Base-by-base conservation (phyloP, 2,797 vertebrate species). In the Sebastes minor region DNA sequence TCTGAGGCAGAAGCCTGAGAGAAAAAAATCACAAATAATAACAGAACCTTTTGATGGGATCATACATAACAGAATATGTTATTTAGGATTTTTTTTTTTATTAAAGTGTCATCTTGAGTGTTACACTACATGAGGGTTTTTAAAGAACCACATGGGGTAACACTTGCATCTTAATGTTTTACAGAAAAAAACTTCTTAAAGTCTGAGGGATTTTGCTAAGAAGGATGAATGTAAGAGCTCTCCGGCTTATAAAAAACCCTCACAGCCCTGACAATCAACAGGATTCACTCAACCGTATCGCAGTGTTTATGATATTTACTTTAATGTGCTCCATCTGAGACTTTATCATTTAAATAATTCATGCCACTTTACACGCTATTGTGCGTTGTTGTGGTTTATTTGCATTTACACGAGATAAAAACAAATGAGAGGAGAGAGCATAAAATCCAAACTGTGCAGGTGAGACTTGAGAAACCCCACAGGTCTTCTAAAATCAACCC, bases 361-460 rank as follows among this genome's bases (percentile, higher is more conserved):
- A 71, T 35, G 67, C 63, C 81, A 66, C 57, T 85, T 89, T 76
- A 62, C 70, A 66, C 10, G 8, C 79, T n/a, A 27, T 66, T 79
- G 80, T 1, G 9, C 18, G 14, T 60, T 27, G 12, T 60, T 27
- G 22, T 66, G 32, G 42, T 80, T 74, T 88, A 89, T 92, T 88
- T 90, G 82, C 80, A 83, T 92, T 90, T 86, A 80, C 85, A 79
- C 63, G 69, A 82, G 84, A 86, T 90, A 81, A 92, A 92, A 90
- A 32, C 75, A 86, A 88, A 89, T 65, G 72, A 91, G 86, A 69
- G 63, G 64, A 30, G 76, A 71, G 69, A 22, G 30, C 75, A 85
- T 87, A 74, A 88, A 91, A 89, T 64, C 73, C 71, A 87, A 86
- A 89, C 71, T 70, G 81, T 27, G 69, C 82, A 86, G 90, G 89